These are phyloP conservation scores for Apoderus coryli DNA, from an alignment of 2,888 invertebrate genomes.

Conservation along the genomic window DNA sequence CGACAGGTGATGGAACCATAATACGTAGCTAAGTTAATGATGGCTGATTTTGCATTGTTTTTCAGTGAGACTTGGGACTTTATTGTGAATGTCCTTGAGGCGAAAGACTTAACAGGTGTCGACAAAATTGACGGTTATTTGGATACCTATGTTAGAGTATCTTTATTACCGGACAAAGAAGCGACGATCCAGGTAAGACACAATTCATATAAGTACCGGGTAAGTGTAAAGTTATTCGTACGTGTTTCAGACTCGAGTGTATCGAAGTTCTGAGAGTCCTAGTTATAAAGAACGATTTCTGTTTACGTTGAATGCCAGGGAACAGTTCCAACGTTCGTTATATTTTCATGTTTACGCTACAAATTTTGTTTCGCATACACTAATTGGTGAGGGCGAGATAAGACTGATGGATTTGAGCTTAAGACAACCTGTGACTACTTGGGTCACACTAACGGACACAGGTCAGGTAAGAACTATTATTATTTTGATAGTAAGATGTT, in stretches of 20 bases:
- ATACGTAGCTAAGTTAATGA: neutral
- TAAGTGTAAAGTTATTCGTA: too few relatives aligned
- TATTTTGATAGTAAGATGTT: too few relatives aligned
- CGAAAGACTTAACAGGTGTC: slow-evolving; percentile 52
- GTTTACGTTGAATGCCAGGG: slow-evolving; percentile 44
- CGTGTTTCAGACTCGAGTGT: slow-evolving; percentile 58
- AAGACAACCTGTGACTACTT: slow-evolving; percentile 56
- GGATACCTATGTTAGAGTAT: slow-evolving; percentile 64
- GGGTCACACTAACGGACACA: slow-evolving; percentile 61
- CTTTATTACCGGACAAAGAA: slow-evolving; percentile 54
- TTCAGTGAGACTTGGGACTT: slow-evolving; percentile 37
- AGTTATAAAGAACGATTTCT: slow-evolving; percentile 66
- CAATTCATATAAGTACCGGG: too few relatives aligned
- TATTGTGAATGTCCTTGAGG: slow-evolving; percentile 60
- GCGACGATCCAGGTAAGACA: slow-evolving; percentile 52
- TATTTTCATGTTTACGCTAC: slow-evolving; percentile 54
- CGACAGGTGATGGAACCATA: slow-evolving; percentile 49
- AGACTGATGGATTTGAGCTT: slow-evolving; percentile 48
- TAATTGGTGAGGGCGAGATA: slow-evolving; percentile 54
- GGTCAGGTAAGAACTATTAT: slow-evolving; percentile 48
- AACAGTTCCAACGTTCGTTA: slow-evolving; percentile 42
- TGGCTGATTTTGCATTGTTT: slow-evolving; percentile 12
- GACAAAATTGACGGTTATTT: slow-evolving; percentile 39
- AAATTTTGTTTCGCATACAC: slow-evolving; percentile 46
- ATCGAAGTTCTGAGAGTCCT: slow-evolving; percentile 52